Conservation (phyloP, 2,888 invertebrate genomes). For the Drosophila setosimentum region DNA sequence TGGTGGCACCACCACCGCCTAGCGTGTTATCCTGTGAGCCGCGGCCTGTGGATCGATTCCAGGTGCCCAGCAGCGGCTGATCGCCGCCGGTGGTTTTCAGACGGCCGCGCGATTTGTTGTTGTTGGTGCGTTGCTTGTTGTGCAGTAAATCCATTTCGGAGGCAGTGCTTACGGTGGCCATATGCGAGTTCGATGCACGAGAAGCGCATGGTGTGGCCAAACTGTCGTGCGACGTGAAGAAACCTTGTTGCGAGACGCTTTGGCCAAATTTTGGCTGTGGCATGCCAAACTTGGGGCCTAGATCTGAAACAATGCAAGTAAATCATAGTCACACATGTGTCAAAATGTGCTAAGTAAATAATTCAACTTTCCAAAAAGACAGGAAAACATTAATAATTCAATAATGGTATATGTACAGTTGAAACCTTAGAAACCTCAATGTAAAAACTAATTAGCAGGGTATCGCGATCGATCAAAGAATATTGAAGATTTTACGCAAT, state of each 20-base stretch:
- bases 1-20: constrained; percentile 82
- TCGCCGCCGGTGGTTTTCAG: constrained; percentile 88
- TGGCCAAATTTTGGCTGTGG: constrained; percentile 86
- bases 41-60: constrained; percentile 87
- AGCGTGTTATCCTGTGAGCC: constrained; percentile 86
- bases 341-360: neutral
- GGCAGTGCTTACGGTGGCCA: constrained; percentile 87
- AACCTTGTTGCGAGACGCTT: constrained; percentile 87
- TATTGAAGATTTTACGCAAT: neutral
- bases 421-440: neutral
- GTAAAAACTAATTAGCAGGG: neutral
- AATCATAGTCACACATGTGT: neutral
- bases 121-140: constrained; percentile 86
- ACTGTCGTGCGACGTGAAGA: constrained; percentile 91
- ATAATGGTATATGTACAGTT: neutral
- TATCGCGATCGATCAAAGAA: neutral
- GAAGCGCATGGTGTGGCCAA: constrained; percentile 89
- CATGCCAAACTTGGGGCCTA: constrained; percentile 93
- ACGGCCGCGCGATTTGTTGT: constrained; percentile 87
- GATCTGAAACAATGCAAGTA: constrained; percentile 86
- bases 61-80: constrained; percentile 90
- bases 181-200: constrained; percentile 86
- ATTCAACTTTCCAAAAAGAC: neutral
- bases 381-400: neutral
- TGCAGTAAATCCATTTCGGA: constrained; percentile 90